Evolutionary conservation across 2,888 invertebrate species (phyloP).

Genomic region (Pristionchus maxplancki): DNA sequence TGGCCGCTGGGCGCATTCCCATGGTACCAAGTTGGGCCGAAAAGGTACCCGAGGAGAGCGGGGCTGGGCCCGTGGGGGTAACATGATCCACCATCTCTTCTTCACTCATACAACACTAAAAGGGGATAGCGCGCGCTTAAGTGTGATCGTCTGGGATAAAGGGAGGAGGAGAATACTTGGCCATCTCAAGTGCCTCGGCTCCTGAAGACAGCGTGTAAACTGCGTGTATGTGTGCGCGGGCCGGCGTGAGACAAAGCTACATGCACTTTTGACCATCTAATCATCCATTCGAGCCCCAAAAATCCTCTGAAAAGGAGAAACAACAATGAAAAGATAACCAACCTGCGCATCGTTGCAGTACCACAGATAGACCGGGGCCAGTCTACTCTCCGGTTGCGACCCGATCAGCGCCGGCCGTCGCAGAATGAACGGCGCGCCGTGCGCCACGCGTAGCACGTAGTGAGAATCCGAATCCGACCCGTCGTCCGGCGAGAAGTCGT

Average conservation of each 20-base stretch:
- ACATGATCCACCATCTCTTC: neutral
- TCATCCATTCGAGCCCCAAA: neutral
- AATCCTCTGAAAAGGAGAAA: neutral
- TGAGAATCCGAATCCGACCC: neutral
- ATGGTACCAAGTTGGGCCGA: neutral
- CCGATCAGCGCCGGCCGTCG: slow-evolving; percentile 39
- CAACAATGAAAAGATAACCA: neutral
- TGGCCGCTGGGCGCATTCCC: neutral
- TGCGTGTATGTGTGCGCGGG: neutral
- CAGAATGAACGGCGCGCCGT: slow-evolving; percentile 31
- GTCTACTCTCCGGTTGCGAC: neutral
- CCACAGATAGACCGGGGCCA: slow-evolving; percentile 46
- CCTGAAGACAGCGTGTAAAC: neutral
- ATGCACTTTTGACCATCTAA: neutral
- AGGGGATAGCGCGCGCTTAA: neutral
- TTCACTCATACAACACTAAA: slow-evolving; percentile 12
- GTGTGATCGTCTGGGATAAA: slow-evolving; percentile 40
- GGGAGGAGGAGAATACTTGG: neutral
- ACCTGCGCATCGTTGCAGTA: slow-evolving; percentile 51
- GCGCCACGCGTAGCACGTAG: neutral
- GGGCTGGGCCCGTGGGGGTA: slow-evolving; percentile 2
- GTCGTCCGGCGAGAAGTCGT: slow-evolving; percentile 24
- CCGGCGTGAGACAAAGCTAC: neutral
- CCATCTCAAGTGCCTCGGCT: neutral
- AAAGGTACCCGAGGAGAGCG: neutral